Evolutionary conservation across 37 sponge, comb jelly and placozoan species (phyloP).

Genomic region (Eunapius fragilis): DNA sequence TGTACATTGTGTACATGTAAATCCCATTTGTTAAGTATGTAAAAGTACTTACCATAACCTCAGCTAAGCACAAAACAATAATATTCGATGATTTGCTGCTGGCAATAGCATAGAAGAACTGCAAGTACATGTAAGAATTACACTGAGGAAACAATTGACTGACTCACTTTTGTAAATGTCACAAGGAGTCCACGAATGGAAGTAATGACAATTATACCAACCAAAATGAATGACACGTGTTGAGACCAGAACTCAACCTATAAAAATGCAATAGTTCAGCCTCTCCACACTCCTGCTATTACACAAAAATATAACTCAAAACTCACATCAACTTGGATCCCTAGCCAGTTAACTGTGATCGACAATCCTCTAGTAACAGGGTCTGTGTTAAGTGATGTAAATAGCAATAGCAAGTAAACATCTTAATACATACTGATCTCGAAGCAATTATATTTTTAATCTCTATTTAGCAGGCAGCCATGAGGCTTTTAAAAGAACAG

Average conservation of each 20-base stretch:
- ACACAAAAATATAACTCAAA: no score
- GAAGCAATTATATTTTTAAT: no score
- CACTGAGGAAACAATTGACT: not conserved
- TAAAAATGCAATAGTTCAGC: not conserved
- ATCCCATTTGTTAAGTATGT: no score
- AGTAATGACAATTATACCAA: slow-evolving; percentile 93
- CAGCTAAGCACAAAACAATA: slow-evolving; percentile 95
- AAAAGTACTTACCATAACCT: slow-evolving; percentile 84
- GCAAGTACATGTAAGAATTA: not conserved
- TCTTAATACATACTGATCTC: not conserved
- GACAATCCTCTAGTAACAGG: slow-evolving; percentile 93
- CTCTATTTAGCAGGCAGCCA: no score
- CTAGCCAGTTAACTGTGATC: slow-evolving; percentile 85
- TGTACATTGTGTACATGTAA: no score
- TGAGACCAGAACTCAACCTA: slow-evolving; percentile 95
- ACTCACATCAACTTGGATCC: slow-evolving; percentile 76
- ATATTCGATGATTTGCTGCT: slow-evolving; percentile 91
- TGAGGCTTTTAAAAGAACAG: no score
- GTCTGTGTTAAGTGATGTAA: slow-evolving; percentile 43
- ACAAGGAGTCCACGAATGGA: slow-evolving; percentile 95
- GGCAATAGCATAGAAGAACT: slow-evolving; percentile 97
- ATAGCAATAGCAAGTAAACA: not conserved
- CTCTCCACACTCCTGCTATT: not conserved
- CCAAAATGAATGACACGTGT: slow-evolving; percentile 92
- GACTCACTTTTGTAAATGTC: slow-evolving; percentile 85